Evolutionary conservation across 1,140 invertebrate genomes (phyloP), one percentile per base, ranked within the genome.

Genomic region (Diorhabda elongata): DNA sequence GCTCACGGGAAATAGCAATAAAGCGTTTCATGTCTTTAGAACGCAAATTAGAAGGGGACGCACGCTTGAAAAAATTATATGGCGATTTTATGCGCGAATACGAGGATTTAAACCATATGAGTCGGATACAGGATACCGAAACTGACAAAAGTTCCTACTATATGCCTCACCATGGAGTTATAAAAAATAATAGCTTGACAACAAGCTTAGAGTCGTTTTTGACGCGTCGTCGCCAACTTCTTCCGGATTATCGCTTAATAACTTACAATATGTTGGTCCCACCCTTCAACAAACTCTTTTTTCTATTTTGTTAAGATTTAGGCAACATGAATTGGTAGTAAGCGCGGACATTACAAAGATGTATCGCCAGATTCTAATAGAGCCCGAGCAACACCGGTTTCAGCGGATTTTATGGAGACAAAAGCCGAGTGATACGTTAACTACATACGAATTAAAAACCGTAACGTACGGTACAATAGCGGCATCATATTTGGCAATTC

Each of bases 111-210:
- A 26, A 26, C 5, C 58, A 58, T 58, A 58, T 58, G 58, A 58
- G n/a, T 11, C 0, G n/a, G 58, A 58, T 58, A 5, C 4, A 58
- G n/a, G 4, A n/a, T n/a, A 58, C 41, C 5, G 9, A 9, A n/a
- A 58, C n/a, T 5, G 58, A n/a, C 4, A 7, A 58, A 5, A 11
- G n/a, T 58, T 58, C 41, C 5, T 83, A 83, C 71, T 68, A 83
- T 44, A 11, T 68, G 5, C 80, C 82, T 3, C 83, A 84, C 75
- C 81, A 82, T 61, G 72, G 71, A 2, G 79, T 84, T 0, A 44
- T 81, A 2, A 73, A 73, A 6, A 71, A 77, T 26, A 67, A 76
- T 2, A 74, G 72, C 8, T 67, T 61, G 0, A 78, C 76, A 1
- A 80, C 79, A 73, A 75, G 45, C 45, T 79, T 3, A 73, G 79